These are phyloP conservation scores for Agrotis segetum DNA, from an alignment of 2,888 invertebrate genomes.

Conservation along the genomic window DNA sequence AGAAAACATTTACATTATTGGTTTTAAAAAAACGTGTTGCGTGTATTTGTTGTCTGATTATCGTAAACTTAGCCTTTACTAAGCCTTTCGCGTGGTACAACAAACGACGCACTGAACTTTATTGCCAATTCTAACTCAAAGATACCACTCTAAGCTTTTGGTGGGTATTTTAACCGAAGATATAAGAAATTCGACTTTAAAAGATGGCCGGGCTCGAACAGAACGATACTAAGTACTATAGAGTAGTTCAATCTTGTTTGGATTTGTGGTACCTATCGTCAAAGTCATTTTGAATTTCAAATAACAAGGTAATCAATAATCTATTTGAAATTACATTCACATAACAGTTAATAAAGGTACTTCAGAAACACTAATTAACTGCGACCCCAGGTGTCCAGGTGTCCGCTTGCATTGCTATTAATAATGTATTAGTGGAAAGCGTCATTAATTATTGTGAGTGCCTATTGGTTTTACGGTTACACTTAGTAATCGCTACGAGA, in stretches of 20 bases:
- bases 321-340: constrained; percentile 17
- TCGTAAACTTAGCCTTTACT: constrained; percentile 27
- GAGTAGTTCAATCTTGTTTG: background rate
- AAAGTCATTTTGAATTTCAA: background rate
- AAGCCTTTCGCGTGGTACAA: constrained; percentile 20
- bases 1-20: constrained; percentile 59
- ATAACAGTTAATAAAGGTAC: constrained; percentile 34
- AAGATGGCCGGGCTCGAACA: background rate
- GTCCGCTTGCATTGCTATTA: constrained; percentile 51
- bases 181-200: background rate
- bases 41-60: constrained; percentile 41
- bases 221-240: background rate
- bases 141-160: constrained; percentile 1
- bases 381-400: constrained; percentile 55
- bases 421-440: constrained; percentile 60
- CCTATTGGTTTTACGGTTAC: constrained; percentile 39
- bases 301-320: background rate
- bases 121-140: constrained; percentile 38
- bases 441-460: constrained; percentile 54
- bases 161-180: constrained; percentile 8
- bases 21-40: constrained; percentile 41
- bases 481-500: constrained; percentile 24
- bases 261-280: too few relatives aligned
- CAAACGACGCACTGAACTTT: constrained; percentile 18
- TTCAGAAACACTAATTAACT: constrained; percentile 45